Conservation (phyloP, 2,797 vertebrate species). For the Rhinophrynus dorsalis region DNA sequence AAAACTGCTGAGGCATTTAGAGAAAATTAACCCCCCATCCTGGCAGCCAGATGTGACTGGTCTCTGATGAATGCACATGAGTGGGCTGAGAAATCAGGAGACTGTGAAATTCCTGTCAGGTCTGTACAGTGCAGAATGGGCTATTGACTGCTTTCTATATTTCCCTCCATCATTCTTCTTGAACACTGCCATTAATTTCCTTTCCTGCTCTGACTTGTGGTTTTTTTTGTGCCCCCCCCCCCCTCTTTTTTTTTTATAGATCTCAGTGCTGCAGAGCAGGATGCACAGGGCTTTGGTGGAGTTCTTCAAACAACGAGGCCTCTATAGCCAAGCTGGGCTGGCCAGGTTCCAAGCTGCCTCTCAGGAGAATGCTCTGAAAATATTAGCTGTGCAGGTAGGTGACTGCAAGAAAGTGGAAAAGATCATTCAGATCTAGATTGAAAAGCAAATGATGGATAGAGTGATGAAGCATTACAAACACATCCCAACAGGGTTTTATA, state of each 20-base stretch:
- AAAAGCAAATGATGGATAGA: conserved; percentile 79
- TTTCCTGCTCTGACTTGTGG: conserved; percentile 92
- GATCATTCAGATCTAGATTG: conserved; percentile 77
- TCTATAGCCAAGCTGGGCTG: conserved; percentile 85
- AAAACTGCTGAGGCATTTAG: conserved; percentile 99
- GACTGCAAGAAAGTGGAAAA: conserved; percentile 71
- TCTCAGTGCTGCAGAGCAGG: conserved; percentile 86
- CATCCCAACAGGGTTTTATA: conserved; percentile 79
- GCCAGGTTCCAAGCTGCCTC: conserved; percentile 85
- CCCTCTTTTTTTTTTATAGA: conserved; percentile 66
- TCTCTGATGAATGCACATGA: conserved; percentile 99
- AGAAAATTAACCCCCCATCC: conserved; percentile 99
- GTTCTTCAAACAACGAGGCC: conserved; percentile 79
- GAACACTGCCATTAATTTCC: conserved; percentile 99
- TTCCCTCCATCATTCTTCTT: conserved; percentile 99
- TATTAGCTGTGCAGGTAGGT: conserved; percentile 96
- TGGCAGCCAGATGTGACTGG: conserved; percentile 99
- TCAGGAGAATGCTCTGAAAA: conserved; percentile 90
- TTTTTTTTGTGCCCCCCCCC: conserved; percentile 64
- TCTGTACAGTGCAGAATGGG: conserved; percentile 97
- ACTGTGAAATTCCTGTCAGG: conserved; percentile 99
- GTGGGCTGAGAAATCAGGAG: conserved; percentile 98
- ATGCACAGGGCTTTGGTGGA: conserved; percentile 78
- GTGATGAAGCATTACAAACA: conserved; percentile 78
- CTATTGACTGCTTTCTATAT: conserved; percentile 99